Base-by-base conservation (phyloP, 2,797 vertebrate species). In the Ceryle rudis region DNA sequence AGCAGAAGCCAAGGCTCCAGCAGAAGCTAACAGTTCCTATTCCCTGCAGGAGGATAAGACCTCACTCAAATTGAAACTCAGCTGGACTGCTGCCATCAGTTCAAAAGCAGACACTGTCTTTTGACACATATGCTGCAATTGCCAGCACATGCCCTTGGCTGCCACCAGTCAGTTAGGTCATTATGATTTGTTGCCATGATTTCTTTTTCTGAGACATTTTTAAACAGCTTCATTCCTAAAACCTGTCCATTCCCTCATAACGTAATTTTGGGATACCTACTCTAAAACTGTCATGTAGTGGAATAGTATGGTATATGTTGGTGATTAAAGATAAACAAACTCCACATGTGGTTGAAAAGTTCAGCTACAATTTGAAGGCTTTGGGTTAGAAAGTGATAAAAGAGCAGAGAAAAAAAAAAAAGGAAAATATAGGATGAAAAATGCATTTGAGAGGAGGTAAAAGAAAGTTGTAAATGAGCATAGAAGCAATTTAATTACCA, bases 401-500 rank as follows among this genome's bases (percentile, higher is more conserved):
- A 95, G 29, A 90, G 19, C 26, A 51, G 55, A 58, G 28, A 1
- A 31, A 57, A 78, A 57, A 86, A 31, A 58, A 25, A 7, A 28
- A 58, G 26, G 25, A 46, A 41, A 91, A 81, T 57, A 91, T 2
- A 73, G 33, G 47, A 80, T 82, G 85, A 96, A 96, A 96, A 95
- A 85, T 82, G 67, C 47, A 69, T 13, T 19, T 74, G 61, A 79
- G 66, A 79, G 51, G 54, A 86, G 77, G 72, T 67, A 90, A 73
- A 33, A 89, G 52, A 92, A 92, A 90, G 70, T 37, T 94, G 78
- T 58, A 96, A 90, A 92, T 85, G 89, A 94, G 73, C 75, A 86
- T 4, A 55, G 87, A 86, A 65, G 73, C 80, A 57, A 93, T 95
- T 90, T 81, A 90, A 96, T 95, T 95, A 90, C 89, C 88, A 84